Evolutionary conservation across 2,113 vertebrate species (phyloP).

Genomic region (Equus quagga): DNA sequence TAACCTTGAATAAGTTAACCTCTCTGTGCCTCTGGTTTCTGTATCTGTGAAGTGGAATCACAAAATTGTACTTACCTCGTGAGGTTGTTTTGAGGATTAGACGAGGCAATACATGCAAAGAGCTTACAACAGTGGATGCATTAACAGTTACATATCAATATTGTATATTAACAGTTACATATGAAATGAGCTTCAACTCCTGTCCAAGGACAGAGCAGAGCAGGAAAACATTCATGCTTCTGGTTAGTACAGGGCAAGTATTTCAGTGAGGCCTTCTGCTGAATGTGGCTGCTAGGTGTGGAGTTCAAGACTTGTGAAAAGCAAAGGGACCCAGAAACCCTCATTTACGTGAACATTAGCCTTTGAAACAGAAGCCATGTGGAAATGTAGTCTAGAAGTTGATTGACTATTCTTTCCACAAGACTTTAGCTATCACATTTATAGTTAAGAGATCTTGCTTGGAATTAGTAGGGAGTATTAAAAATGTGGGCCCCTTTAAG

Average conservation of each 20-base stretch:
- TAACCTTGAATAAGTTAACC: not conserved
- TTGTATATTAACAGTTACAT: not conserved
- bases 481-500: not conserved
- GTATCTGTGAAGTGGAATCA: not conserved
- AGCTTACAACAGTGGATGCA: not conserved
- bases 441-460: not conserved
- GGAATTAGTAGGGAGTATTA: not conserved
- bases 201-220: not conserved
- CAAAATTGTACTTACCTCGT: not conserved
- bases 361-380: not conserved
- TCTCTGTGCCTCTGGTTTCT: not conserved
- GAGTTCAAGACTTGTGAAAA: constrained; percentile 49
- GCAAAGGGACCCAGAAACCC: not conserved
- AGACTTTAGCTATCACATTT: not conserved
- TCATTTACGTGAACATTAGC: not conserved
- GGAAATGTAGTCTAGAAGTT: not conserved
- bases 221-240: not conserved
- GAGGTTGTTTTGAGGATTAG: not conserved
- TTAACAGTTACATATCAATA: not conserved
- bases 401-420: not conserved
- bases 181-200: not conserved
- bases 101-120: not conserved
- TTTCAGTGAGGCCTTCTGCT: not conserved
- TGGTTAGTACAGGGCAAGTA: not conserved
- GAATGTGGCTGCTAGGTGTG: not conserved